phyloP scores from a whole-genome alignment of 2,888 invertebrate species.

The Ochropacha duplaris region DNA sequence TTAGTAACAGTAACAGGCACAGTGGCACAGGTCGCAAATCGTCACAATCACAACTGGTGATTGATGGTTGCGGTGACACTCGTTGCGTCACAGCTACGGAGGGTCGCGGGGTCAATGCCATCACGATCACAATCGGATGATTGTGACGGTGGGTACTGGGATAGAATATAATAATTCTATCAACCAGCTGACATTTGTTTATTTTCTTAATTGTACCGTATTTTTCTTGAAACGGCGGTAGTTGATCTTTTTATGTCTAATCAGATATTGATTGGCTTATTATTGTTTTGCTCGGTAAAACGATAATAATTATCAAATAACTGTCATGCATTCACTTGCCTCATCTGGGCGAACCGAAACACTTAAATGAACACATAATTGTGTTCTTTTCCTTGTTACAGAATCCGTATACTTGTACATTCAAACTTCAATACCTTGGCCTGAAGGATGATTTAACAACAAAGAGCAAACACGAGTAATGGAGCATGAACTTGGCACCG shows the following conservation, averaged over 20 bases:
- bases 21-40: conserved; percentile 60
- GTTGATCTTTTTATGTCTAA: not conserved
- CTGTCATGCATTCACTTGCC: not conserved
- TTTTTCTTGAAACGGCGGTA: not conserved
- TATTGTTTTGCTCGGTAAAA: not conserved
- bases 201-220: conserved; percentile 9
- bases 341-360: not conserved
- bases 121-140: conserved; percentile 63
- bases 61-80: conserved; percentile 76
- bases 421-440: not conserved
- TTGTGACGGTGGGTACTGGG: conserved; percentile 35
- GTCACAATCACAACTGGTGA: conserved; percentile 69
- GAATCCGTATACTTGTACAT: too few relatives aligned
- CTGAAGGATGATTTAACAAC: not conserved
- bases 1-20: conserved; percentile 29
- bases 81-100: conserved; percentile 60
- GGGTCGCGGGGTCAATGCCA: conserved; percentile 78
- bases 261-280: not conserved
- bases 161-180: conserved; percentile 38
- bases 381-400: not conserved
- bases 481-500: not conserved
- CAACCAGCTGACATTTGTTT: conserved; percentile 37
- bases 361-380: not conserved
- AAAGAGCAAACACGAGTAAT: not conserved
- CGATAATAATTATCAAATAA: not conserved